Base-by-base conservation (phyloP, 2,888 invertebrate species). In the Antheraea yamamai region DNA sequence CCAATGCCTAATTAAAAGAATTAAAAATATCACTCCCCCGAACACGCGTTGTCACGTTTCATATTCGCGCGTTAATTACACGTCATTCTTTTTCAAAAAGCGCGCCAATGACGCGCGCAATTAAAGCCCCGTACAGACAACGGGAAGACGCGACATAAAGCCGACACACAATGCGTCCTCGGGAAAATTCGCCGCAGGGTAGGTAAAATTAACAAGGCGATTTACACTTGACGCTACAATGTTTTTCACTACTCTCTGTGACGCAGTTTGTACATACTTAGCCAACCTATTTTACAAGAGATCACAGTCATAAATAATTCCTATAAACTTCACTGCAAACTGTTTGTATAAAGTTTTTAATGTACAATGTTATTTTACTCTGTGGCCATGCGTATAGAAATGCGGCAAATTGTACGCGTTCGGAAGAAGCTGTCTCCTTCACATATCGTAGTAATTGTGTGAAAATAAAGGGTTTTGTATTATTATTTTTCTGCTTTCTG, bases 1-100 rank as follows among this genome's bases (percentile, higher is more conserved):
- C 71, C 87, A 85, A 86, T 87, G 91, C 91, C 94, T 94, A 94
- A 94, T 94, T 94, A 92, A 93, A 95, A 92, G 92, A 90, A 90
- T 87, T 88, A 86, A 90, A 90, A 90, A 90, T 89, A 88, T 85
- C 82, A 85, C 91, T 88, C 94, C 94, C 92, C 91, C 92, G 91
- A 94, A 93, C 92, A 89, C 93, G 90, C 93, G 89, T 90, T 91
- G 94, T 94, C 94, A 95, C 94, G 95, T 93, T 94, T 92, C 93
- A 95, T 94, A 94, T 94, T 93, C 93, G 91, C 92, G 94, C 94
- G 93, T 94, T 94, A 94, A 95, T 95, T 95, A 94, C 94, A 94
- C 92, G 94, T 94, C 95, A 94, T 95, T 95, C 92, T 95, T 95
- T 95, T 95, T 93, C 89, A 93, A 94, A 94, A 94, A 93, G 93